A percentile compares a stretch with the other conserved stretches of the same genome.
Evolutionary conservation across 2,888 invertebrate genomes (phyloP).

Genomic region (Orthosia gothica): DNA sequence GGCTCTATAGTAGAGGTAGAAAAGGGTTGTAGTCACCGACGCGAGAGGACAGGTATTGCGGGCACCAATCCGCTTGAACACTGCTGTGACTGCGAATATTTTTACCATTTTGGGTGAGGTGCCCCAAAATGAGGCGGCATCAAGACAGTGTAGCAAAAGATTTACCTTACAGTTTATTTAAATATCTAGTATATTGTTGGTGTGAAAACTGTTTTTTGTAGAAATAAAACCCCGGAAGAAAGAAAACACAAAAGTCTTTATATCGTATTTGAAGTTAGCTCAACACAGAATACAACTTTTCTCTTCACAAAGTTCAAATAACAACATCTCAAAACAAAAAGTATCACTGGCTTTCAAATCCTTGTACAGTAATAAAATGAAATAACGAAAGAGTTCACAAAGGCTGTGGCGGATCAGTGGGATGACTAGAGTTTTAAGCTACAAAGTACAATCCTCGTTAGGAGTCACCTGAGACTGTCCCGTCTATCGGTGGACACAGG

Average conservation of each 20-base stretch:
- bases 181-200: background rate
- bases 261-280: constrained; percentile 30
- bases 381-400: constrained; percentile 65
- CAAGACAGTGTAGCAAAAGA: background rate
- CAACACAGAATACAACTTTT: constrained; percentile 12
- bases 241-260: constrained; percentile 17
- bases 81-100: constrained; percentile 41
- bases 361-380: constrained; percentile 57
- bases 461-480: constrained; percentile 74
- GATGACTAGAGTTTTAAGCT: constrained; percentile 78
- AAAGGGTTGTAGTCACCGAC: constrained; percentile 44
- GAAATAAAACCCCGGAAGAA: constrained; percentile 12
- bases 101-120: constrained; percentile 10
- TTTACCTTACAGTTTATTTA: background rate
- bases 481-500: constrained; percentile 50
- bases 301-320: constrained; percentile 29
- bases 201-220: background rate
- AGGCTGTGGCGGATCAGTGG: constrained; percentile 70
- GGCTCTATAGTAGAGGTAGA: constrained; percentile 2
- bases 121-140: background rate
- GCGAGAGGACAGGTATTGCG: constrained; percentile 42
- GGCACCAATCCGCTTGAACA: constrained; percentile 47
- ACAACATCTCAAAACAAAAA: constrained; percentile 51
- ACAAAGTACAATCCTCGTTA: constrained; percentile 74
- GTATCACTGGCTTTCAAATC: constrained; percentile 50